Conservation (phyloP, 2,888 invertebrate genomes). For the Drosophila ustulata region DNA sequence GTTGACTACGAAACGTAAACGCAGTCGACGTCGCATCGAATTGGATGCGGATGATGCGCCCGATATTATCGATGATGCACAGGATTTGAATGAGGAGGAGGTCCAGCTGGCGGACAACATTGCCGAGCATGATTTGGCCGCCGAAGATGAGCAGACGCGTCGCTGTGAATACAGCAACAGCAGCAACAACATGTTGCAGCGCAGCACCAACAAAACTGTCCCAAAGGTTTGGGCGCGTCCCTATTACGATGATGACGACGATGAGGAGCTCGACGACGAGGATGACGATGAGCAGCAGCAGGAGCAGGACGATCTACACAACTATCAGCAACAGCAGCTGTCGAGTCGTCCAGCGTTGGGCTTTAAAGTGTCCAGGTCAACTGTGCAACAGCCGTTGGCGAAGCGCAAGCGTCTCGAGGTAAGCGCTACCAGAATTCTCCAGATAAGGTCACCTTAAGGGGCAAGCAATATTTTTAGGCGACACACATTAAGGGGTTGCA, state of each 20-base stretch:
- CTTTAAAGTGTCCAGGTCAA: slow-evolving; percentile 7
- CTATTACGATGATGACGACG: slow-evolving; percentile 51
- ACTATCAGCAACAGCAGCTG: slow-evolving; percentile 8
- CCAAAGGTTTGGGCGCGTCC: slow-evolving; percentile 22
- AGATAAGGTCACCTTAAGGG: no score
- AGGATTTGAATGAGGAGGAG: slow-evolving; percentile 67
- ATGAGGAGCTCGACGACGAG: slow-evolving; percentile 49
- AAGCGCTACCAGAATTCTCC: not conserved
- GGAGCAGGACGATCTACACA: slow-evolving; percentile 43
- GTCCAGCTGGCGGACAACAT: slow-evolving; percentile 71
- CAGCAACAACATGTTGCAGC: slow-evolving; percentile 49
- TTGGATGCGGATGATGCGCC: slow-evolving; percentile 61
- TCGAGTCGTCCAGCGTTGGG: slow-evolving; percentile 15
- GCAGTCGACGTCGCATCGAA: slow-evolving; percentile 78
- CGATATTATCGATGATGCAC: slow-evolving; percentile 64
- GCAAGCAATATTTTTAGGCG: no score
- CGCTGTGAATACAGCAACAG: slow-evolving; percentile 62
- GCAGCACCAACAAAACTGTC: slow-evolving; percentile 25
- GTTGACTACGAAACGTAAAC: slow-evolving; percentile 50
- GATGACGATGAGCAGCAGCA: slow-evolving; percentile 58
- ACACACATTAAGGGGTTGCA: no score
- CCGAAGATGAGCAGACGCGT: slow-evolving; percentile 63
- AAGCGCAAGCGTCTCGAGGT: slow-evolving; percentile 42
- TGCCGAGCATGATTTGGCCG: slow-evolving; percentile 69
- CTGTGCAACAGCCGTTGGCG: slow-evolving; percentile 16